These are phyloP conservation scores for Pica pica DNA, from an alignment of 2,113 vertebrate species.

Conservation along the genomic window DNA sequence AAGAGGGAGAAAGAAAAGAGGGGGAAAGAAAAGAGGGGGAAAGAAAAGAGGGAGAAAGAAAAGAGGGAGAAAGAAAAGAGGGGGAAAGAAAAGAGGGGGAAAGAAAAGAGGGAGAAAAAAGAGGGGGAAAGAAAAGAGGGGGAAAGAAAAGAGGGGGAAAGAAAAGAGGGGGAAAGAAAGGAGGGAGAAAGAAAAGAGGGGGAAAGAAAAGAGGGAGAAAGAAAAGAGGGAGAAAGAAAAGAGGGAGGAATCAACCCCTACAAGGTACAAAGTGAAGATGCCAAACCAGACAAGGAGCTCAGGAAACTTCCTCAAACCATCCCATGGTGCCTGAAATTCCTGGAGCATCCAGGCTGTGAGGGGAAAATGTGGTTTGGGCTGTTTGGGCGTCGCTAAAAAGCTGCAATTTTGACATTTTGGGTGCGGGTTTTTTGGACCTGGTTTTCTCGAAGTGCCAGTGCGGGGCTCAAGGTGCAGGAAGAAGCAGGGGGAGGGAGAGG, in stretches of 20 bases:
- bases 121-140: background rate
- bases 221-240: background rate
- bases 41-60: no score
- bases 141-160: no score
- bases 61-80: no score
- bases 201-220: background rate
- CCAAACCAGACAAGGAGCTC: background rate
- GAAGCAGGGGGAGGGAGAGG: background rate
- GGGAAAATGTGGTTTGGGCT: background rate
- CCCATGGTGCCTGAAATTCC: background rate
- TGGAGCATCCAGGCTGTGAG: background rate
- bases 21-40: no score
- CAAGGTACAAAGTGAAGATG: background rate
- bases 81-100: no score
- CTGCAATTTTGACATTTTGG: background rate
- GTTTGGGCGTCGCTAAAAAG: fast-evolving
- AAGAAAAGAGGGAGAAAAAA: no score
- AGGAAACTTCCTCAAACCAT: background rate
- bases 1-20: no score
- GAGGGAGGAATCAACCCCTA: background rate
- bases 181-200: no score
- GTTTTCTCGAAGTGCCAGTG: constrained; percentile 16
- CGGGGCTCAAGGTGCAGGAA: background rate
- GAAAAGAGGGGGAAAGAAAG: no score
- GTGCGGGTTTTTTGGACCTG: constrained; percentile 2